Evolutionary conservation across 2,113 vertebrate genomes (phyloP).

Genomic region (Zootoca vivipara): DNA sequence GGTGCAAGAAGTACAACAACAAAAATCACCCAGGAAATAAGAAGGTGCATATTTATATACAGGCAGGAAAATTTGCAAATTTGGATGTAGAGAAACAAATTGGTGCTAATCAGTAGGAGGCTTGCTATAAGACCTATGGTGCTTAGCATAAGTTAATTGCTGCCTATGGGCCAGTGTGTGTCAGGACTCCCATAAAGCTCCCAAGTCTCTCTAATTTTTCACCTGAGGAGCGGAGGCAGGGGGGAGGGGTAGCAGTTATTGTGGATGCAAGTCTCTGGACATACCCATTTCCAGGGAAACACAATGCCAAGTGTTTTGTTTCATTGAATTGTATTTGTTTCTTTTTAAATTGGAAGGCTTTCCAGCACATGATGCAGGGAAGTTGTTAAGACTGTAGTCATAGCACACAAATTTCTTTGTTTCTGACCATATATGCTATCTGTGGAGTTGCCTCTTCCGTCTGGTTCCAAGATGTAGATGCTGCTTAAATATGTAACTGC

Average conservation of each 20-base stretch:
- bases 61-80: conserved; percentile 62
- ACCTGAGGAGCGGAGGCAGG: accelerated
- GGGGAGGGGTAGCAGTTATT: accelerated
- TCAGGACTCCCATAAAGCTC: neutral
- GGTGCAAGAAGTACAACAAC: conserved; percentile 7
- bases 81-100: conserved; percentile 61
- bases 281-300: neutral
- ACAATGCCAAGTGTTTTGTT: neutral
- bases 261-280: neutral
- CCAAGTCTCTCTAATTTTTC: conserved; percentile 16
- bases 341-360: neutral
- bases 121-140: conserved; percentile 41
- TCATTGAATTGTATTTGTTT: neutral
- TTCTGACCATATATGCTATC: accelerated
- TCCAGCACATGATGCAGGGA: neutral
- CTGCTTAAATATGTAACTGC: neutral
- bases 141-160: conserved; percentile 64
- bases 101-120: conserved; percentile 65
- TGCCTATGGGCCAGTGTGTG: conserved; percentile 53
- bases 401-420: accelerated
- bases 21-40: conserved; percentile 13
- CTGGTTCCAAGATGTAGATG: accelerated
- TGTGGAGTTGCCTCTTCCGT: conserved; percentile 27
- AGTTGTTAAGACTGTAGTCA: neutral
- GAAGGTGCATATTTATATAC: conserved; percentile 54